Conservation (phyloP, 1,140 invertebrate species). For the Anadara kagoshimensis region DNA sequence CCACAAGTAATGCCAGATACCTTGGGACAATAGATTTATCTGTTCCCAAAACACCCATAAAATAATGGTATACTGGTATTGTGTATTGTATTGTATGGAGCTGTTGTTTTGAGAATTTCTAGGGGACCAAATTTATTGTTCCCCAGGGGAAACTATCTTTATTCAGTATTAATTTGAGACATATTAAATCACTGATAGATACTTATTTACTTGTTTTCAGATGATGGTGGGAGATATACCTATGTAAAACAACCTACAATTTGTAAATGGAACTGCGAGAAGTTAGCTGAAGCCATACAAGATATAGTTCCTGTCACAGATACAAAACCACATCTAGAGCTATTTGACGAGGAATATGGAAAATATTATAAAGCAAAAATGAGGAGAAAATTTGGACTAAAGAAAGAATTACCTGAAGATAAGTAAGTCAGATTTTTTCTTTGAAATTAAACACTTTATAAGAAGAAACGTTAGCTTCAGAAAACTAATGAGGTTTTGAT, state of each 20-base stretch:
- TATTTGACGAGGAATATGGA: conserved; percentile 63
- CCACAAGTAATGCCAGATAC: too few species aligned
- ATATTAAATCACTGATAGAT: background rate
- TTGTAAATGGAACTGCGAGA: conserved; percentile 80
- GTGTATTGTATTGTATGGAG: too few species aligned
- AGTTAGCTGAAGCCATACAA: conserved; percentile 78
- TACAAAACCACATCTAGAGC: conserved; percentile 54
- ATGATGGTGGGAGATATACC: conserved; percentile 79
- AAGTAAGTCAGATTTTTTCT: conserved; percentile 50
- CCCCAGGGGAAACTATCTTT: too few species aligned
- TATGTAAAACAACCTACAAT: conserved; percentile 75
- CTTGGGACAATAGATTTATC: too few species aligned
- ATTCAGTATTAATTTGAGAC: too few species aligned
- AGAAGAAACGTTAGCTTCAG: too few species aligned
- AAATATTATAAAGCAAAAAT: conserved; percentile 56
- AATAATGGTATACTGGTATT: too few species aligned
- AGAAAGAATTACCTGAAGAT: conserved; percentile 59
- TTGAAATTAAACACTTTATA: too few species aligned
- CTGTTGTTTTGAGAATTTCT: too few species aligned
- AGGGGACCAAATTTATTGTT: too few species aligned
- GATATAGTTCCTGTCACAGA: conserved; percentile 71
- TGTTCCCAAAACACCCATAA: too few species aligned
- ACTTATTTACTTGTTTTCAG: conserved; percentile 53
- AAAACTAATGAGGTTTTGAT: too few species aligned
- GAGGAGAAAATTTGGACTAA: conserved; percentile 56